Conservation (phyloP, 2,797 vertebrate genomes). For the Pangasius sanitwongsei region DNA sequence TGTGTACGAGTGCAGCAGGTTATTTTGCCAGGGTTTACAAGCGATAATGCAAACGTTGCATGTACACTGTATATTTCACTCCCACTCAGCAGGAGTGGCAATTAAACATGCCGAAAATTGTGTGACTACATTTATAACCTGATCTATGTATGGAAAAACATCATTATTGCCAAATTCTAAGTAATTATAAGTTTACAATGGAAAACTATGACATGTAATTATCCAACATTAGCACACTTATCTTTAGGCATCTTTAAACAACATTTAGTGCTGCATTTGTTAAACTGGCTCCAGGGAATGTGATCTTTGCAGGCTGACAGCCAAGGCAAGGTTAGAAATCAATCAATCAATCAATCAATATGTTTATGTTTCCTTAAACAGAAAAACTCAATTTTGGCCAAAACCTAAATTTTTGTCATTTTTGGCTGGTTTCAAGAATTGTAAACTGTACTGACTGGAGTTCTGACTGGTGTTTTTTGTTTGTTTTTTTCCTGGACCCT, state of each 20-base stretch:
- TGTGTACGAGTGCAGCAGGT: neutral
- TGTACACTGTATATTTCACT: neutral
- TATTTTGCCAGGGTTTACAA: neutral
- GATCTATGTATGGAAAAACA: neutral
- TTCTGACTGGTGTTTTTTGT: neutral
- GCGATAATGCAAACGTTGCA: neutral
- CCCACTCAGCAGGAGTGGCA: neutral
- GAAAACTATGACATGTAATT: slow-evolving; percentile 1
- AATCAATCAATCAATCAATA: no score
- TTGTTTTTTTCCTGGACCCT: no score
- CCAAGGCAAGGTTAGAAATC: neutral
- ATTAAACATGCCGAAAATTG: neutral
- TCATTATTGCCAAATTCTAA: neutral
- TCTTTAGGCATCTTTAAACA: neutral
- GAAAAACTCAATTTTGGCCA: neutral
- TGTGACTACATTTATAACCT: neutral
- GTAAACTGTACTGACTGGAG: neutral
- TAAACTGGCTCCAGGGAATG: neutral
- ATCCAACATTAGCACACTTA: neutral
- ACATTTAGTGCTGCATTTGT: neutral
- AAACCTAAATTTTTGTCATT: neutral
- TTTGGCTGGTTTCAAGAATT: neutral
- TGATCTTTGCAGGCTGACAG: slow-evolving; percentile 6
- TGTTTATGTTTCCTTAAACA: no score
- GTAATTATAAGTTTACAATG: neutral